phyloP scores from a whole-genome alignment of 2,113 vertebrate species.

The Xiphias gladius region DNA sequence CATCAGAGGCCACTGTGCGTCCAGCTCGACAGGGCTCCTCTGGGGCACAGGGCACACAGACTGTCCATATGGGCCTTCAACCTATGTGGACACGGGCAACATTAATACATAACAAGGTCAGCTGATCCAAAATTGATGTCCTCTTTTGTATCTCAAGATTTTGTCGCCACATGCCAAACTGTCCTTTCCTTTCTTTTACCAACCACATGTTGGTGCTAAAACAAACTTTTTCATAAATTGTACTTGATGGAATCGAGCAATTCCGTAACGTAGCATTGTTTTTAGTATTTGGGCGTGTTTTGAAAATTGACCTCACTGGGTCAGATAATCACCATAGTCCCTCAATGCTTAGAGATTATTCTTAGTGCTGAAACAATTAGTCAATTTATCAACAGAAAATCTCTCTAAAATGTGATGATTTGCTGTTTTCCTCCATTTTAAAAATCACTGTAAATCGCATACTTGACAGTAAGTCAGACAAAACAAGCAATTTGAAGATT shows the following conservation, averaged over 20 bases:
- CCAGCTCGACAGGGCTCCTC: slow-evolving; percentile 22
- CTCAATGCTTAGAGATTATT: background rate
- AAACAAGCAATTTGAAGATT: too few species aligned
- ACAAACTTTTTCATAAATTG: background rate
- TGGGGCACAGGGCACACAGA: slow-evolving; percentile 25
- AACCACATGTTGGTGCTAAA: background rate
- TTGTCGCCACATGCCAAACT: background rate
- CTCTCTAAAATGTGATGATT: background rate
- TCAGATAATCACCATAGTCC: background rate
- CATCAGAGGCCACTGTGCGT: slow-evolving; percentile 18
- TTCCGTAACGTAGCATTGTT: too few species aligned
- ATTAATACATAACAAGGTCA: slow-evolving; percentile 19
- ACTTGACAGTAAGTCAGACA: background rate
- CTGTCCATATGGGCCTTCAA: slow-evolving; percentile 8
- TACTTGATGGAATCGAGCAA: background rate
- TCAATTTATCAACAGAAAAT: background rate
- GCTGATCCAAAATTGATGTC: background rate
- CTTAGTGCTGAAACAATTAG: background rate
- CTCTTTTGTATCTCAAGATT: background rate
- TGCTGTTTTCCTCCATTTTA: background rate
- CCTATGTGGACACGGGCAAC: background rate
- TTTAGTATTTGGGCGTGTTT: background rate
- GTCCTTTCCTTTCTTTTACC: background rate
- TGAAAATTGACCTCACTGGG: background rate
- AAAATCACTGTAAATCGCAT: background rate